Conservation (phyloP, 1,140 invertebrate genomes). For the Anthonomus grandis region DNA sequence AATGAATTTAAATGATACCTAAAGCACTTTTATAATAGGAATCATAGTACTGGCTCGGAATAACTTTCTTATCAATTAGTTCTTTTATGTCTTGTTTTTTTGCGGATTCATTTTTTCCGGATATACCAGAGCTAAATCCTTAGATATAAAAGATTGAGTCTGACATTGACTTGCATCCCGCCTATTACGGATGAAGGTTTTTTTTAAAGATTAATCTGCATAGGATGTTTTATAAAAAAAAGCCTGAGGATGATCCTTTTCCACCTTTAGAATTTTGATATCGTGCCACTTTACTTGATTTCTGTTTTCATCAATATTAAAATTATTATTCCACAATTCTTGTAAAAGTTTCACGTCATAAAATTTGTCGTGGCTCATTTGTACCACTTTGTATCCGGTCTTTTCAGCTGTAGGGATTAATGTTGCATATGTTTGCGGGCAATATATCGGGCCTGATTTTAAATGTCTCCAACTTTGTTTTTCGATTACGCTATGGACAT, state of each 20-base stretch:
- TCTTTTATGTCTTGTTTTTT: no score
- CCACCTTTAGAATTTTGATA: not conserved
- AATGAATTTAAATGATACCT: no score
- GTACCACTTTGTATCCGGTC: not conserved
- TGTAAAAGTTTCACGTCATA: not conserved
- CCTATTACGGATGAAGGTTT: no score
- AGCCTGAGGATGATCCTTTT: not conserved
- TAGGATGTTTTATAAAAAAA: constrained; percentile 1
- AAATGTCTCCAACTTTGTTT: constrained; percentile 38
- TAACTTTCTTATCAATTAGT: no score
- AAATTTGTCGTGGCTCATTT: not conserved
- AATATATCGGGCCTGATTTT: constrained; percentile 34
- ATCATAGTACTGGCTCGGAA: no score
- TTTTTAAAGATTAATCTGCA: not conserved
- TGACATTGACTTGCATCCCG: no score
- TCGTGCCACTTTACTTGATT: no score
- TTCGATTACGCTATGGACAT: constrained; percentile 45
- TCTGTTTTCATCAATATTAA: not conserved
- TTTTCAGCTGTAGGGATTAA: constrained; percentile 10
- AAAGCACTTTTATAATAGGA: no score
- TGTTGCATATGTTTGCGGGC: constrained; percentile 17
- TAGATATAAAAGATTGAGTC: no score
- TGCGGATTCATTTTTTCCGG: no score
- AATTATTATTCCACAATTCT: not conserved
- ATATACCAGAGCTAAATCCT: no score